These are phyloP conservation scores for Pterocles gutturalis DNA, from an alignment of 2,113 vertebrate genomes.

Conservation along the genomic window DNA sequence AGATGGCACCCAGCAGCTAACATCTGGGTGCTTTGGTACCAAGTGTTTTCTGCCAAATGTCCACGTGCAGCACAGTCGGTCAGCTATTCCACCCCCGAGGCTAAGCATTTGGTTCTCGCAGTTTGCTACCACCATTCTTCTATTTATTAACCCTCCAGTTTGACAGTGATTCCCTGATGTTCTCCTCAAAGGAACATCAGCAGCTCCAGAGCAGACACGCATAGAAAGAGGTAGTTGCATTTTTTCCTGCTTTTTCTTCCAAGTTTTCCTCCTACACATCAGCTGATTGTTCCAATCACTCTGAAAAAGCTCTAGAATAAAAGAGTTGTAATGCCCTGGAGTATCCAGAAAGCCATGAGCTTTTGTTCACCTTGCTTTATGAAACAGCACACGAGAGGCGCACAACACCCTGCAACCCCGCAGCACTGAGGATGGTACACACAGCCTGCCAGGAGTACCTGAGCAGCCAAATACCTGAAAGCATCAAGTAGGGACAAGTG, in stretches of 20 bases:
- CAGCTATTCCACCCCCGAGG: not conserved
- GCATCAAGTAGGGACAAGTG: not conserved
- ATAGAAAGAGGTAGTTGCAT: accelerated
- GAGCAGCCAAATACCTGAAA: not conserved
- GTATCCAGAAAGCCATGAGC: not conserved
- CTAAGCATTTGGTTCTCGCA: not conserved
- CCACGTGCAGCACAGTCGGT: not conserved
- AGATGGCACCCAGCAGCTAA: not conserved
- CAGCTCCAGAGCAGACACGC: not conserved
- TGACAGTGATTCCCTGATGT: not conserved
- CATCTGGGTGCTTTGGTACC: not conserved
- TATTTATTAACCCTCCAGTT: not conserved
- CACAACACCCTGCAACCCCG: not conserved
- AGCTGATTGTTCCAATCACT: not conserved
- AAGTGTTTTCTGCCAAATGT: not conserved
- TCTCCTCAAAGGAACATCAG: not conserved
- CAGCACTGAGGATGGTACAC: not conserved
- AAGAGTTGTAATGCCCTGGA: not conserved
- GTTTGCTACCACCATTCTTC: not conserved
- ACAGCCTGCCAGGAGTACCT: not conserved
- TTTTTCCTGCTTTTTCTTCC: not conserved
- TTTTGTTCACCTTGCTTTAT: not conserved
- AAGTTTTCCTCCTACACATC: not conserved
- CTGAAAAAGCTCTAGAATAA: not conserved
- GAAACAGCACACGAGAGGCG: not conserved